These are phyloP conservation scores for Dimorphilus gyrociliatus DNA, from an alignment of 2,888 invertebrate genomes.

Conservation along the genomic window DNA sequence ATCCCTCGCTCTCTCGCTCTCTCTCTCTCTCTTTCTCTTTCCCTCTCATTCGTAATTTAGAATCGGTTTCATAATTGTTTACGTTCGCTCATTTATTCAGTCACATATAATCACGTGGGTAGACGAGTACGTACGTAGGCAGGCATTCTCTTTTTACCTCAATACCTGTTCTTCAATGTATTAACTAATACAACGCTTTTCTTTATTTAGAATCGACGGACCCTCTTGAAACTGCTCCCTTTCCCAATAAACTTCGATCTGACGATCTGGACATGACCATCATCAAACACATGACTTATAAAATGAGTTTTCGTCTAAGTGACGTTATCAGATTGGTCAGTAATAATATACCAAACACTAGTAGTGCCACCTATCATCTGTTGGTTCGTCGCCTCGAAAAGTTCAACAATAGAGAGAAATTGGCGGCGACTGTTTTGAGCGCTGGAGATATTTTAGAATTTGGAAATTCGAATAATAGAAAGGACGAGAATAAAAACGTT, in stretches of 20 bases:
- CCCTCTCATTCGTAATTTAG: no score
- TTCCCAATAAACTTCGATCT: slow-evolving; percentile 23
- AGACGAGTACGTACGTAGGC: no score
- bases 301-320: slow-evolving; percentile 21
- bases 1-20: no score
- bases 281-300: slow-evolving; percentile 25
- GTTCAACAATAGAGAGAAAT: slow-evolving; percentile 5
- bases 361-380: slow-evolving; percentile 27
- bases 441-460: no score
- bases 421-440: no score
- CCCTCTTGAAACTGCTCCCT: slow-evolving; percentile 18
- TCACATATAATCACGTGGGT: no score
- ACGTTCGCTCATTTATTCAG: no score
- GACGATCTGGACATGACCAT: slow-evolving; percentile 22
- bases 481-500: no score
- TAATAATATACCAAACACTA: slow-evolving; percentile 23
- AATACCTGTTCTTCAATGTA: background rate
- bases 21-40: no score
- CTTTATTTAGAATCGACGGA: slow-evolving; percentile 14
- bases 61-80: no score
- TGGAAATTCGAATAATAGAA: no score
- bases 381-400: slow-evolving; percentile 15
- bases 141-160: background rate
- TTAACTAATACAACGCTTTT: background rate
- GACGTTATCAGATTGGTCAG: slow-evolving; percentile 27